Conservation (phyloP, 2,888 invertebrate genomes). For the Lycia hirtaria region DNA sequence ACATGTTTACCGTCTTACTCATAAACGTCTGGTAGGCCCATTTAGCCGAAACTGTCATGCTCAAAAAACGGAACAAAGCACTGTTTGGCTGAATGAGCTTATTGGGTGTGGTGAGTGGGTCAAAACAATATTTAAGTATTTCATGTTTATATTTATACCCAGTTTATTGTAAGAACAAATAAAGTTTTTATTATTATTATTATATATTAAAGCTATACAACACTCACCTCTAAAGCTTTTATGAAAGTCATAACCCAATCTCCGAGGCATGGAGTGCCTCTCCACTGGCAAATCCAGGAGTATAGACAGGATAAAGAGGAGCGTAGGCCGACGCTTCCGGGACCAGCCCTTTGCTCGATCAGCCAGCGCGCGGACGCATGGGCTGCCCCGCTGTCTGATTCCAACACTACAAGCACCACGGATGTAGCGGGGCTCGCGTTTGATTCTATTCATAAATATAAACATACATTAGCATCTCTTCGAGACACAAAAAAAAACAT, state of each 20-base stretch:
- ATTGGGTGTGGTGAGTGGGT: no score
- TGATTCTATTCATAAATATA: conserved; percentile 53
- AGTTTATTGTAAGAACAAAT: no score
- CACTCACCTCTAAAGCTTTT: conserved; percentile 84
- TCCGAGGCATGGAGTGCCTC: conserved; percentile 86
- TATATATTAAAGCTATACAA: no score
- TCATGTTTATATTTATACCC: no score
- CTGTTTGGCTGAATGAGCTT: no score
- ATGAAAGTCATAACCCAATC: conserved; percentile 89
- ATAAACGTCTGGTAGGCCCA: no score
- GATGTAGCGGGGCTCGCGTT: conserved; percentile 86
- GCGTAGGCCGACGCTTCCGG: conserved; percentile 82
- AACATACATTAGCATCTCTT: background rate
- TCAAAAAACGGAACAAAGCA: no score
- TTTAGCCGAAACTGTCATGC: no score
- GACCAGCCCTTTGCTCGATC: conserved; percentile 69
- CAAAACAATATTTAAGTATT: no score
- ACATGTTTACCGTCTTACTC: no score
- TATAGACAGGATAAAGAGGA: conserved; percentile 88
- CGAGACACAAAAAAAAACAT: background rate
- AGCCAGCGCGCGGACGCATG: conserved; percentile 69
- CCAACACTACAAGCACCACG: conserved; percentile 85
- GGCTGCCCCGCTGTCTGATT: conserved; percentile 62
- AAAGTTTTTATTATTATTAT: no score
- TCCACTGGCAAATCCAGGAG: conserved; percentile 88